Evolutionary conservation across 1,140 invertebrate species (phyloP).

Genomic region (Tetragonula clypearis): DNA sequence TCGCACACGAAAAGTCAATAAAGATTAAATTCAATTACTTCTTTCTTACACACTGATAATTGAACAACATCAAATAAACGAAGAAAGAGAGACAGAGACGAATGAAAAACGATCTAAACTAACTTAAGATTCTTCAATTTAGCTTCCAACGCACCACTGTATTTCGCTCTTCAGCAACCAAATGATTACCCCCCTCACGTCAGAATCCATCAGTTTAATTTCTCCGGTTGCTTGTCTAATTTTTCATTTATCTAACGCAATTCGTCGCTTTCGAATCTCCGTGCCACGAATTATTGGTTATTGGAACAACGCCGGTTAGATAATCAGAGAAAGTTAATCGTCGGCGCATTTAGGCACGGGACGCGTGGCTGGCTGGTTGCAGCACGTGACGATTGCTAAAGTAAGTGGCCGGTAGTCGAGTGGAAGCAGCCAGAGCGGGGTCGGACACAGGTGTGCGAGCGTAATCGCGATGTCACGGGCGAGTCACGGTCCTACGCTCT

Average conservation of each 20-base stretch:
- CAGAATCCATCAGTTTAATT: not conserved
- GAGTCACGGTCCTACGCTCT: slow-evolving; percentile 69
- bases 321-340: not conserved
- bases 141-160: too few relatives aligned
- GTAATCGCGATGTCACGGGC: slow-evolving; percentile 80
- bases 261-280: not conserved
- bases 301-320: not conserved
- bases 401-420: slow-evolving; percentile 70
- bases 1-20: too few relatives aligned
- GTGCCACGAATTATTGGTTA: not conserved
- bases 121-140: too few relatives aligned
- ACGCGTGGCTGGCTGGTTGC: slow-evolving; percentile 73
- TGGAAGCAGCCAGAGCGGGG: slow-evolving; percentile 44
- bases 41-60: too few relatives aligned
- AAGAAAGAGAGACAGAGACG: too few relatives aligned
- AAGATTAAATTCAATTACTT: too few relatives aligned
- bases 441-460: slow-evolving; percentile 77
- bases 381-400: slow-evolving; percentile 77
- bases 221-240: not conserved
- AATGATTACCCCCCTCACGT: too few relatives aligned
- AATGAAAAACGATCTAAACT: too few relatives aligned
- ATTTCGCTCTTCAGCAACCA: too few relatives aligned
- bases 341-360: slow-evolving; percentile 5
- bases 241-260: not conserved
- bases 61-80: too few relatives aligned